A percentile compares a stretch with the other conserved stretches of the same genome.
These are phyloP conservation scores for Anas bahamensis DNA, from an alignment of 2,797 vertebrate species.

Conservation along the genomic window DNA sequence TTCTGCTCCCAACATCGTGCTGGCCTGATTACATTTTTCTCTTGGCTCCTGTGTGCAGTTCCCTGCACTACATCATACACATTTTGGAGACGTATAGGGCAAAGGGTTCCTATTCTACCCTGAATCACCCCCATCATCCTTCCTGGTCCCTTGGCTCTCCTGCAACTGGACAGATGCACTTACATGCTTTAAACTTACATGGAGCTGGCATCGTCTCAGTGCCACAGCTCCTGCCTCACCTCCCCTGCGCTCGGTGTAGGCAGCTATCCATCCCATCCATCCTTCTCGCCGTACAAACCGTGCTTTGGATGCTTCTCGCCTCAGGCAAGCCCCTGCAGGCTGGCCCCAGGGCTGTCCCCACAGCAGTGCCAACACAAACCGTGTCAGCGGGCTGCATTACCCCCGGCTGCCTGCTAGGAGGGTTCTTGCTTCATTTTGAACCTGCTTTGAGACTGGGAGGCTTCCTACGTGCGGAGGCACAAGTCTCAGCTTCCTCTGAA, in stretches of 20 bases:
- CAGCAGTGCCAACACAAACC: neutral
- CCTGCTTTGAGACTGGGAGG: neutral
- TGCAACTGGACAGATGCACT: neutral
- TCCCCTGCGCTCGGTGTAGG: neutral
- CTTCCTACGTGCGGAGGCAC: neutral
- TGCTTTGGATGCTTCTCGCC: neutral
- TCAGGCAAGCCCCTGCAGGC: neutral
- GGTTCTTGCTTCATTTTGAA: neutral
- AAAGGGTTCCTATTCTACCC: neutral
- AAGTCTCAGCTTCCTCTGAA: neutral
- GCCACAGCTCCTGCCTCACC: neutral
- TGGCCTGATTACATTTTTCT: neutral
- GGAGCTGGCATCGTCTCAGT: neutral
- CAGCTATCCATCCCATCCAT: neutral
- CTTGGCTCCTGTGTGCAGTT: neutral
- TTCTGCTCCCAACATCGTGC: neutral
- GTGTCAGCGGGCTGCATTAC: neutral
- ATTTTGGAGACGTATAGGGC: neutral
- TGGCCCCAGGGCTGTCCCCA: neutral
- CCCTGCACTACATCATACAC: neutral
- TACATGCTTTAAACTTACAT: neutral
- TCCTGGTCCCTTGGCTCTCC: neutral
- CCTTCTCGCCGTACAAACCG: rapidly evolving
- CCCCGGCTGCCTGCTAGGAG: neutral
- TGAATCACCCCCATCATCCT: neutral